Percentiles rank a stretch among this genome's conserved stretches.
Evolutionary conservation across 2,113 vertebrate genomes (phyloP).

Genomic region (Campylorhamphus procurvoides): DNA sequence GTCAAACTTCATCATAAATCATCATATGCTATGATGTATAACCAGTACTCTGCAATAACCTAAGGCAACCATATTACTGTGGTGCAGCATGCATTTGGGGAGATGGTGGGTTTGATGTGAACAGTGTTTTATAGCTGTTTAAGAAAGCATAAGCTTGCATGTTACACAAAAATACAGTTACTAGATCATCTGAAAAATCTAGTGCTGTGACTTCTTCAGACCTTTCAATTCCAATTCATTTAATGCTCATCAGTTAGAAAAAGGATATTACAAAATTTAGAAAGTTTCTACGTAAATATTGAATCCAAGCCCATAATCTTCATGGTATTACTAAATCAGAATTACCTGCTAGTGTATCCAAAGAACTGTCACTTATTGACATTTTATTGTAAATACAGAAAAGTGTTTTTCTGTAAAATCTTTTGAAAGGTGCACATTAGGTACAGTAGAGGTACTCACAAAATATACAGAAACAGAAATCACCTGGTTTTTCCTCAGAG

Average conservation of each 20-base stretch:
- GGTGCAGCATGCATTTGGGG: background rate
- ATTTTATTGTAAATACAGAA: background rate
- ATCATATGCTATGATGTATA: background rate
- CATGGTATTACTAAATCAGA: background rate
- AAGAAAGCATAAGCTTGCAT: background rate
- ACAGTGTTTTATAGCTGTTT: background rate
- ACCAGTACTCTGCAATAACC: background rate
- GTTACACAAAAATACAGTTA: background rate
- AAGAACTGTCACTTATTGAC: background rate
- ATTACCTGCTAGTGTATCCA: background rate
- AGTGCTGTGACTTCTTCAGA: background rate
- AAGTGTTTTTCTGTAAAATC: background rate
- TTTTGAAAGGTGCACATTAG: background rate
- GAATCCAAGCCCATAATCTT: background rate
- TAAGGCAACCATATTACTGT: background rate
- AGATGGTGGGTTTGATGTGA: background rate
- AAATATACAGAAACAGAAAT: background rate
- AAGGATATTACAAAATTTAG: background rate
- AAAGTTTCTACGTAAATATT: background rate
- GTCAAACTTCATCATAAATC: background rate
- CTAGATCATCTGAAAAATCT: background rate
- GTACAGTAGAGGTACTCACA: background rate
- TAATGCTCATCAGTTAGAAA: background rate
- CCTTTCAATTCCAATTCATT: background rate
- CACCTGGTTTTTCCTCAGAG: background rate